These are phyloP conservation scores for Therioaphis trifolii DNA, from an alignment of 2,888 invertebrate genomes.

Conservation along the genomic window DNA sequence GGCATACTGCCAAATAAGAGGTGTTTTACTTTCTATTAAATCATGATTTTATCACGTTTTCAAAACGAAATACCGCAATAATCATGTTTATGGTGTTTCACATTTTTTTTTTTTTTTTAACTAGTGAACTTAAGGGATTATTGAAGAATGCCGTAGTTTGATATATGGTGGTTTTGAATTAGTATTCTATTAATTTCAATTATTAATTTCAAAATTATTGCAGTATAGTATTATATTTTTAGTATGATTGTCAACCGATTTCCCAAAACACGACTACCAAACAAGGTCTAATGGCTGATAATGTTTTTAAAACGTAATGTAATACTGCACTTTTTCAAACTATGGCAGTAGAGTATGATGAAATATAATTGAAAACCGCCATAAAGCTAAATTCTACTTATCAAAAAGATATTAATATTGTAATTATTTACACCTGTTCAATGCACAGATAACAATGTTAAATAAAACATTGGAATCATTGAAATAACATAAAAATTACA, in stretches of 20 bases:
- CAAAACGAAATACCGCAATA: background rate
- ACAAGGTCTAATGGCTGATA: too few species aligned
- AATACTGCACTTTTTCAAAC: slow-evolving; percentile 19
- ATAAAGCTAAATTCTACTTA: background rate
- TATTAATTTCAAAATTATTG: too few species aligned
- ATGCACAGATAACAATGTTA: background rate
- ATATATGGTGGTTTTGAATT: background rate
- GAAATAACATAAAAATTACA: slow-evolving; percentile 2
- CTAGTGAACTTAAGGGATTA: too few species aligned
- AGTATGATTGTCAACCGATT: too few species aligned
- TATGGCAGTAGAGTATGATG: slow-evolving; percentile 13
- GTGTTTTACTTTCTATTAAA: background rate
- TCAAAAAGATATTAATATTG: background rate
- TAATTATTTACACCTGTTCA: background rate
- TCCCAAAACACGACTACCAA: too few species aligned
- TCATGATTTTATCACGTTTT: too few species aligned
- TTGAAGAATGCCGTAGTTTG: too few species aligned
- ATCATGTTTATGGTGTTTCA: too few species aligned
- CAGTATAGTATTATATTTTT: too few species aligned
- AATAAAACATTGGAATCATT: background rate
- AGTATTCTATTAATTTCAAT: background rate
- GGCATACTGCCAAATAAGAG: background rate
- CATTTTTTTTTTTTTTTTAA: too few species aligned
- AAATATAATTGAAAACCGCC: slow-evolving; percentile 9
- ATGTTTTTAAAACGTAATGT: background rate